Base-by-base conservation (phyloP, 1,140 invertebrate species). In the Trichonephila clavata region DNA sequence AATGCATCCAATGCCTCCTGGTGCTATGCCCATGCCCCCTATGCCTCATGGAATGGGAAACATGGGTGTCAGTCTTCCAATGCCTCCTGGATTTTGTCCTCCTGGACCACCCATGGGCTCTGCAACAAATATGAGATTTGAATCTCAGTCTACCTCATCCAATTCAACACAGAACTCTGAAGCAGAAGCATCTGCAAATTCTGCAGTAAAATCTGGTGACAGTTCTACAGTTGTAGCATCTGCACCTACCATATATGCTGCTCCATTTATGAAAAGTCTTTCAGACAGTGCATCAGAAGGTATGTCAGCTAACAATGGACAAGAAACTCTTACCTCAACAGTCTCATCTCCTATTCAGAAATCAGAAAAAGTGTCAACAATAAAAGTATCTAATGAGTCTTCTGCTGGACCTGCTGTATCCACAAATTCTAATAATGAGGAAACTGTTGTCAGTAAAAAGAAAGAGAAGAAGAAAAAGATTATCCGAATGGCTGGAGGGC, bases 401-500 rank as follows among this genome's bases (percentile, higher is more conserved):
- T 18, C 83, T 57, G 83, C 80, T 20, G 83, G 81, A 7, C 43
- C 83, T 27, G 71, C 61, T 32, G 84, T 14, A 18, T 5, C 71
- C 16, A 6, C 57, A 59, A n/a, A 27, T 60, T 18, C 57, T 20
- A 57, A 20, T 50, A 60, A 57, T 27, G 92, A 93, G 61, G 84
- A 93, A 43, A 43, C 50, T 77, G 63, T 81, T 63, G 84, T 87
- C 27, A 87, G 65, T 65, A 93, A 94, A 61, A 89, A 94, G 60
- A 94, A 93, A 81, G 97, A 97, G 95, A 98, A 97, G 95, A 97
- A 97, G 86, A 98, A 97, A 94, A 97, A 97, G 95, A 97, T 98
- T 65, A 97, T 99, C 61, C 96, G 99, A 80, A 98, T 97, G 94
- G 99, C 99, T 10, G 99, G 99, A 63, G 98, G 98, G 5, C 97